These are phyloP conservation scores for Limnodromus scolopaceus DNA, from an alignment of 2,797 vertebrate genomes.

Conservation along the genomic window DNA sequence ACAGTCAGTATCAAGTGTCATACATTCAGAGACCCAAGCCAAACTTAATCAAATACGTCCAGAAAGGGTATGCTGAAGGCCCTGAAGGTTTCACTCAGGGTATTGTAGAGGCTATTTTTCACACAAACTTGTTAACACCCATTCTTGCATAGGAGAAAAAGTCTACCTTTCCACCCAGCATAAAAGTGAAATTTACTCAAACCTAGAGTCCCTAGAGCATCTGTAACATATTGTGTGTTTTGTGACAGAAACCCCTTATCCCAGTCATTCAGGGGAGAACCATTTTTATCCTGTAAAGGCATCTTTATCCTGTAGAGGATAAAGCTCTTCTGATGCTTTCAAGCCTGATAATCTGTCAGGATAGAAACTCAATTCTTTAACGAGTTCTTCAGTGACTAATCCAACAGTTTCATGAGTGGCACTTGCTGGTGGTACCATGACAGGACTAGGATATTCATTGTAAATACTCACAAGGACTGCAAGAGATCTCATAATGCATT, in stretches of 20 bases:
- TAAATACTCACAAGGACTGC: neutral
- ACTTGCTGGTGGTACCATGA: neutral
- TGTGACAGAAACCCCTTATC: neutral
- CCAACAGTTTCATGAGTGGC: neutral
- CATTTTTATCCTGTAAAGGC: neutral
- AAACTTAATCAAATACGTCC: neutral
- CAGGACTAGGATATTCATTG: neutral
- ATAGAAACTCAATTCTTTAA: slow-evolving; percentile 20
- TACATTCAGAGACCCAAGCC: neutral
- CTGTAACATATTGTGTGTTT: neutral
- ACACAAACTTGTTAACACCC: neutral
- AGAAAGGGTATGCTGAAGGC: neutral
- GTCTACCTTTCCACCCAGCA: neutral
- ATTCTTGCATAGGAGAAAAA: neutral
- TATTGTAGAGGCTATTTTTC: neutral
- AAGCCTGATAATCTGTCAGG: neutral
- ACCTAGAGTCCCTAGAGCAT: neutral
- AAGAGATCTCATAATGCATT: neutral
- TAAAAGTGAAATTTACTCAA: neutral
- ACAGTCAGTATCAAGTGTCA: neutral
- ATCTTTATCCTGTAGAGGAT: slow-evolving; percentile 14
- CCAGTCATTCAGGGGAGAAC: neutral
- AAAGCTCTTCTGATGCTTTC: slow-evolving; percentile 25
- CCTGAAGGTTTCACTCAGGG: neutral
- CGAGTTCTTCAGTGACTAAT: neutral